Evolutionary conservation across 2,888 invertebrate species (phyloP).

Genomic region (Euproctis similis): DNA sequence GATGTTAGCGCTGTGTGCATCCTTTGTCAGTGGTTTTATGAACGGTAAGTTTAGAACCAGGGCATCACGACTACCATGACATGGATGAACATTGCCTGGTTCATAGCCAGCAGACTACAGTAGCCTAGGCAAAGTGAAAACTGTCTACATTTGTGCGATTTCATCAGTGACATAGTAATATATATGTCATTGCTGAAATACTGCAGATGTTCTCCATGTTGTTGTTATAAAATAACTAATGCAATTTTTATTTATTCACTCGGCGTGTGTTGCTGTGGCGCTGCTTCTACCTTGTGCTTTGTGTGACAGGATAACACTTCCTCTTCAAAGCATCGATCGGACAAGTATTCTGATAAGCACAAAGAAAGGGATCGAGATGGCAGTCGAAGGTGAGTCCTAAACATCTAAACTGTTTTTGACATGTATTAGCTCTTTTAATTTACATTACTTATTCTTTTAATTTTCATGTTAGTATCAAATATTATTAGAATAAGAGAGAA

Average conservation of each 20-base stretch:
- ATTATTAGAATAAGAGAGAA: too few relatives aligned
- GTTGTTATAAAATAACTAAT: slow-evolving; percentile 64
- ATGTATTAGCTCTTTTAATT: too few relatives aligned
- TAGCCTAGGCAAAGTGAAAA: slow-evolving; percentile 53
- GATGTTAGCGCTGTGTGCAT: slow-evolving; percentile 80
- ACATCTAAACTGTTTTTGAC: neutral
- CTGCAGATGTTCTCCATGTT: slow-evolving; percentile 45
- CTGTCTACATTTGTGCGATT: slow-evolving; percentile 49
- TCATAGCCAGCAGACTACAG: slow-evolving; percentile 38
- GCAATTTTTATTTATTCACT: slow-evolving; percentile 73
- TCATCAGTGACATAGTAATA: slow-evolving; percentile 34
- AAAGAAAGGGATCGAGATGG: slow-evolving; percentile 62
- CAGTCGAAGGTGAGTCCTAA: slow-evolving; percentile 53
- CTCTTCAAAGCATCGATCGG: slow-evolving; percentile 73
- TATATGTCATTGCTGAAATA: slow-evolving; percentile 43
- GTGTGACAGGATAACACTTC: slow-evolving; percentile 76
- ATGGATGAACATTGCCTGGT: slow-evolving; percentile 43
- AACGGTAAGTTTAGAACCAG: slow-evolving; percentile 81
- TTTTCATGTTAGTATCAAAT: too few relatives aligned
- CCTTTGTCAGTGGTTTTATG: slow-evolving; percentile 77
- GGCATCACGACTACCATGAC: slow-evolving; percentile 53
- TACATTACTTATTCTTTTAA: too few relatives aligned
- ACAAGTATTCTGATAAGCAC: slow-evolving; percentile 74
- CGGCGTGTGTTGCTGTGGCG: slow-evolving; percentile 77
- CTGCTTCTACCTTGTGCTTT: slow-evolving; percentile 78